Base-by-base conservation (phyloP, 2,113 vertebrate genomes). In the Monopterus albus region DNA sequence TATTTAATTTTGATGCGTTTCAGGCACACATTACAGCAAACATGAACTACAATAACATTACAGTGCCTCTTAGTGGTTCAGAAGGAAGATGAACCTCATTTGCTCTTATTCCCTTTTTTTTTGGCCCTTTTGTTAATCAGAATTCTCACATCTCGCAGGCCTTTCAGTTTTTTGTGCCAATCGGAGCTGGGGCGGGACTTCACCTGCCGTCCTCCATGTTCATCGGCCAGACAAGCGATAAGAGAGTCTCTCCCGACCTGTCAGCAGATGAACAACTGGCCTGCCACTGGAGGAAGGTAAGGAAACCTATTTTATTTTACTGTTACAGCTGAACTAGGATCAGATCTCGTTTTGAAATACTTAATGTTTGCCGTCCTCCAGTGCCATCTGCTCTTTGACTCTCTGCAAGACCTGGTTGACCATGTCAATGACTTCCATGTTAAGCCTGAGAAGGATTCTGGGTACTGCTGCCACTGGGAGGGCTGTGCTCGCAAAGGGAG, bases 401-500 rank as follows among this genome's bases (percentile, higher is more conserved):
- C 96, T 56, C 89, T 98, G 74, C 97, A 99, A 94, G 97, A 98
- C 84, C 92, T 99, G 43, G 97, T 98, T 82, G 97, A 99, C 82
- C 97, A 99, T 0, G 97, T 99, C 82, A 98, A 99, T 0, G 97
- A 99, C 88, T 96, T 96, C 87, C 97, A 99, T 0, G 96, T 99
- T 67, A 98, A 98, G 81, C 96, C 97, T 0, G 96, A 99, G 89
- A 98, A 98, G 91, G 96, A 98, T 2, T 94, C 95, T 0, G 96
- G 97, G 57, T 99, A 99, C 90, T 98, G 96, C 89, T 99, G 97
- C 88, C 96, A 96, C 86, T 99, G 97, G 97, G 96, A 98, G 83
- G 97, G 97, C 82, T 98, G 97, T 9, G 96, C 97, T 51, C 96
- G 97, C 72, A 96, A 96, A 1, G 97, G 97, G 72, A 90, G 97